phyloP scores from a whole-genome alignment of 2,113 vertebrate genomes.

The Pedionomus torquatus region DNA sequence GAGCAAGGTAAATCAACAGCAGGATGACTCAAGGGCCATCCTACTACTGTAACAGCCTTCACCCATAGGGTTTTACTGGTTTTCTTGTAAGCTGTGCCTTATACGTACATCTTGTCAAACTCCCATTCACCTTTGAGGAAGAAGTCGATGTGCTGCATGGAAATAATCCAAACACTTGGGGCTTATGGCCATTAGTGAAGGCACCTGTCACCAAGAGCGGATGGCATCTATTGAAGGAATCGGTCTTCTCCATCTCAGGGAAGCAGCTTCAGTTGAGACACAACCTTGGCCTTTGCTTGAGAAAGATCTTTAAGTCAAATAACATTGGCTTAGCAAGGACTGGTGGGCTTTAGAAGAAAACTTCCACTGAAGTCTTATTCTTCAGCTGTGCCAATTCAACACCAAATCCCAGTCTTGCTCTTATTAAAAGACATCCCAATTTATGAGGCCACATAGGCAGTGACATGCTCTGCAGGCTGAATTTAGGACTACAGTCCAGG shows the following conservation, averaged over 20 bases:
- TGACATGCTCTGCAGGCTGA: not conserved
- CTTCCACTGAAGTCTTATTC: not conserved
- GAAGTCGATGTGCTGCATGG: not conserved
- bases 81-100: not conserved
- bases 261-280: not conserved
- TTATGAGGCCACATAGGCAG: not conserved
- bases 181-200: not conserved
- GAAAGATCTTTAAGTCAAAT: not conserved
- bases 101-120: not conserved
- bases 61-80: not conserved
- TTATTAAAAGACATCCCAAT: not conserved
- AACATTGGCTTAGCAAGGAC: not conserved
- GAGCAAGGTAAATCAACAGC: not conserved
- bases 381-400: not conserved
- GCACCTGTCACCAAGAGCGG: not conserved
- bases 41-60: not conserved
- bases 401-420: not conserved
- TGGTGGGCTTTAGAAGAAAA: not conserved
- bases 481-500: not conserved
- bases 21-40: not conserved
- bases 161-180: not conserved
- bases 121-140: fast-evolving
- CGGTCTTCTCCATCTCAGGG: not conserved
- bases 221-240: not conserved
- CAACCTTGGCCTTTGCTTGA: not conserved